Evolutionary conservation across 1,140 invertebrate species (phyloP).

Genomic region (Battus philenor): DNA sequence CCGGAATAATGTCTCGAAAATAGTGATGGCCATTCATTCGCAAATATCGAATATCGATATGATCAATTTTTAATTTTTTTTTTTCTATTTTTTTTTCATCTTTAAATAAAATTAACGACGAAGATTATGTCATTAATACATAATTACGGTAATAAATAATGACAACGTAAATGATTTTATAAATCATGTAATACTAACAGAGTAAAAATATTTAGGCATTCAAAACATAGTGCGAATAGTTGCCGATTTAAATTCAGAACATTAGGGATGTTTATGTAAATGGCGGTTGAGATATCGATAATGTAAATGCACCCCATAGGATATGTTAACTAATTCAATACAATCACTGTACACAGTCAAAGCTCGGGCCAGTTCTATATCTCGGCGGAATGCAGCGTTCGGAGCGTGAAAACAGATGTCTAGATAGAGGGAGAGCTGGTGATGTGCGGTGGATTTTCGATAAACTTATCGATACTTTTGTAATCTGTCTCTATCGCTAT

Average conservation of each 20-base stretch:
- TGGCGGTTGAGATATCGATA: conserved; percentile 3
- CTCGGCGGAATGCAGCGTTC: conserved; percentile 8
- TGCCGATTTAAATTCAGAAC: conserved; percentile 10
- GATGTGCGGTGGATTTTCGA: conserved; percentile 14
- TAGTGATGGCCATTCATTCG: conserved; percentile 7
- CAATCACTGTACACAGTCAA: conserved; percentile 5
- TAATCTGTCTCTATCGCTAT: too few species aligned
- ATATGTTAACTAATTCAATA: conserved; percentile 17
- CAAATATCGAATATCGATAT: conserved; percentile 7
- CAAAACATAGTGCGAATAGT: too few species aligned
- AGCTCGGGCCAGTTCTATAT: not conserved
- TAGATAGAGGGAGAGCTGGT: conserved; percentile 14
- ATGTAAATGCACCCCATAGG: conserved; percentile 8
- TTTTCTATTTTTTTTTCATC: too few species aligned
- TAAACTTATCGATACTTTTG: too few species aligned
- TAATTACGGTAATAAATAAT: too few species aligned
- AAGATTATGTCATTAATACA: too few species aligned
- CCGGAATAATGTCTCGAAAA: conserved; percentile 13
- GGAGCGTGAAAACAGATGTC: conserved; percentile 34
- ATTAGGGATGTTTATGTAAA: conserved; percentile 10
- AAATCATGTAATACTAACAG: too few species aligned
- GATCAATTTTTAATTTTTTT: too few species aligned
- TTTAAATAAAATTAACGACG: too few species aligned
- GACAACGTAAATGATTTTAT: too few species aligned
- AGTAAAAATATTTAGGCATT: too few species aligned